Base-by-base conservation (phyloP, 1,140 invertebrate genomes). In the Ylistrum balloti region DNA sequence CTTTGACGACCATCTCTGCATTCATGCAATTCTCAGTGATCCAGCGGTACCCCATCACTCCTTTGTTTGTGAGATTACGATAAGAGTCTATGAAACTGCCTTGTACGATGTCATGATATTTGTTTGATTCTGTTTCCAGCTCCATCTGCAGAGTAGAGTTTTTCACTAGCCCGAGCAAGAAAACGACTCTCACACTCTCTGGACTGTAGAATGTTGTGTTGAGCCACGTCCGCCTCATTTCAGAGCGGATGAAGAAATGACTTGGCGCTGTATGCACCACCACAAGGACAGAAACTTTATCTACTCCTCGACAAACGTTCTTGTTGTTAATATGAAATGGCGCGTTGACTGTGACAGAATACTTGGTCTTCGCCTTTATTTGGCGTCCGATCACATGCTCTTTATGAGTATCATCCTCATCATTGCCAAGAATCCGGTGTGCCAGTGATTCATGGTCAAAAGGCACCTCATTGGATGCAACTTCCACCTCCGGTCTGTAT, bases 21-120 rank as follows among this genome's bases (percentile, higher is more conserved):
- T 97, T 96, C 92, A 93, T 94, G 94, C 96, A 97, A 95, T 97
- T 97, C 95, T 97, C 97, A 13, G 97, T 96, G 87, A 97, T 97
- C 97, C 98, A 98, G 94, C 98, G 98, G 34, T 98, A 97, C 9
- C 97, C 97, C 97, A 98, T 98, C 0, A 98, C 97, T 93, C 99
- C 98, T 89, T 96, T 96, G 41, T 94, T 92, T 5, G 95, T 96
- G 1, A 95, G 89, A 89, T 96, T 96, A 86, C 93, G 93, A 87
- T 96, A 95, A 0, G 94, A 93, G 90, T 96, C 95, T 10, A 93
- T 41, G 88, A 96, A 96, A 33, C 93, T 88, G 0, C 95, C 95
- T 88, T 96, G 95, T 1, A 96, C 91, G 15, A 96, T 93, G 86
- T 96, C 95, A 11, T 88, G 88, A 87, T 94, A 92, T 9, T 85